Conservation (phyloP, 1,140 invertebrate species). For the Ceratitis capitata region DNA sequence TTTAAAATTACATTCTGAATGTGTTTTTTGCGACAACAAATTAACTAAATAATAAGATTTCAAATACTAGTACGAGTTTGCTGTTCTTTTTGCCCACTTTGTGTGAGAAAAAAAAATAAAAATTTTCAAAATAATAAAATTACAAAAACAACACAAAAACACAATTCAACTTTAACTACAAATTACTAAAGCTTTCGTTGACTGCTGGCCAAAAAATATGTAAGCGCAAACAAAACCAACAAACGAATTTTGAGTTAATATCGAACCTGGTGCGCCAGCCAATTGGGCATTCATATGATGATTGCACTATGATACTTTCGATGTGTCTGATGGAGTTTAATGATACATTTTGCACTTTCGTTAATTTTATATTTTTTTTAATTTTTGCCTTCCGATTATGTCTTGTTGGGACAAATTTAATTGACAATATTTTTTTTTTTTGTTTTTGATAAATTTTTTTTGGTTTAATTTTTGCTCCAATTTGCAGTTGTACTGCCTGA, state of each 20-base stretch:
- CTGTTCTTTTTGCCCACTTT: too few species aligned
- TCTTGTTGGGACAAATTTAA: background rate
- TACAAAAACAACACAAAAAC: background rate
- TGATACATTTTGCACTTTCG: background rate
- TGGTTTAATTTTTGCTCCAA: background rate
- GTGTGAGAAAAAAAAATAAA: background rate
- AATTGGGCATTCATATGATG: background rate
- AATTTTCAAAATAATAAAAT: background rate
- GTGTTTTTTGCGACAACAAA: too few species aligned
- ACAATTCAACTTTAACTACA: slow-evolving; percentile 49
- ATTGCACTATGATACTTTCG: background rate
- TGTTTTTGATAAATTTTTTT: background rate
- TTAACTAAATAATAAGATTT: too few species aligned
- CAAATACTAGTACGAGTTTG: background rate
- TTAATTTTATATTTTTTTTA: background rate
- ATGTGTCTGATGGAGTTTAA: background rate
- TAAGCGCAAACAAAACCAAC: background rate
- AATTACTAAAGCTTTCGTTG: slow-evolving; percentile 49
- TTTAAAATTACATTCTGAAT: background rate
- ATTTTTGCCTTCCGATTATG: background rate
- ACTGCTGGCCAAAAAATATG: slow-evolving; percentile 49
- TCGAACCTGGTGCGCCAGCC: slow-evolving; percentile 56
- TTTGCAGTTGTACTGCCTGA: background rate
- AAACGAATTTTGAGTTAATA: slow-evolving; percentile 45
- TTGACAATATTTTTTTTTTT: background rate